Base-by-base conservation (phyloP, 2,888 invertebrate genomes). In the Lasioglossum calceatum region DNA sequence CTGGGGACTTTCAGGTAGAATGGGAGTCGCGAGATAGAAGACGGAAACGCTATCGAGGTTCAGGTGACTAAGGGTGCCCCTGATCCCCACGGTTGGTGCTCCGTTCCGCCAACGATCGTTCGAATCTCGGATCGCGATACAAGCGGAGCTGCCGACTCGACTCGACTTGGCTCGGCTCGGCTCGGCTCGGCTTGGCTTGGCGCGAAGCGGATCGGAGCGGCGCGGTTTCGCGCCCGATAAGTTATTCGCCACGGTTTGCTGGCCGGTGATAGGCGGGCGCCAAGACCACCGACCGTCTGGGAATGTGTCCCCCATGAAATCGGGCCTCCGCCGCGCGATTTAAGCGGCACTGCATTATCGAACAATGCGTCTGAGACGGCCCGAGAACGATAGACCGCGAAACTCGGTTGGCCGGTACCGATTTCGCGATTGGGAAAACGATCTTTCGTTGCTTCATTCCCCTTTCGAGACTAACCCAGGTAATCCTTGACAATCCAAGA, bases 281-380 rank as follows among this genome's bases (percentile, higher is more conserved):
- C 94, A 93, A 92, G 92, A 91, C 90, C 93, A 92, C 92, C 92
- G 93, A 91, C 93, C 85, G 94, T 93, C 94, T 93, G 94, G 93
- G 93, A 94, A 94, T 93, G 93, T 90, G 88, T 90, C 87, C 85
- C 87, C 85, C 85, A 84, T 91, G 92, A 93, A 93, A 93, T 93
- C 91, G 91, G 88, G 87, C 83, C 86, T 86, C 84, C 87, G 84
- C 79, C 84, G 58, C 88, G 87, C 89, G 91, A 92, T 92, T 91
- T 91, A 91, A 90, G 75, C 89, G 90, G 88, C 87, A 81, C 88
- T 82, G 91, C 86, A 91, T 91, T 94, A 94, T 94, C 94, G 93
- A 92, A 94, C 94, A 94, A 94, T 94, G 92, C 92, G 88, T 90
- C 84, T 76, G 90, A 82, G 89, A 85, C 82, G 83, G 76, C 79